Base-by-base conservation (phyloP, 2,113 vertebrate genomes). In the Sclerurus mexicanus region DNA sequence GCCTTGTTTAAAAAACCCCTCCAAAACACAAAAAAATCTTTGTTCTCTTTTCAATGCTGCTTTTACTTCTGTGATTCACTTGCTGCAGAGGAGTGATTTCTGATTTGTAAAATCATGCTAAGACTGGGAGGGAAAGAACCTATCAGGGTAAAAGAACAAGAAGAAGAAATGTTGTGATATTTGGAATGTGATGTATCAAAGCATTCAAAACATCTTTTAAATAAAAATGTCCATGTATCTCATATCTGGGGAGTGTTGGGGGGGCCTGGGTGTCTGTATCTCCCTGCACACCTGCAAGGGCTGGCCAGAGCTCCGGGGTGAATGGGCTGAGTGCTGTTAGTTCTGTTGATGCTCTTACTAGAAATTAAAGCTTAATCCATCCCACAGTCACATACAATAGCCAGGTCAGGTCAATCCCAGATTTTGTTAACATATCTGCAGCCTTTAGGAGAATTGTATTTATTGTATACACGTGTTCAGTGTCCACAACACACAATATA, bases 201-300 rank as follows among this genome's bases (percentile, higher is more conserved):
- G n/a, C 58, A 44, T 30, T 52, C 6, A 78, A 62, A 75, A 16
- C 1, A 0, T 4, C 10, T 49, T 60, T 35, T 18, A 30, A 25
- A 19, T 8, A 9, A 52, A 58, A 17, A 17, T 47, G 11, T 24
- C 19, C n/a, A 14, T 47, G 4, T 14, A 40, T 87, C 21, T 8
- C 20, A 47, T 25, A 6, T 81, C 66, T 52, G 50, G 28, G 13
- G 40, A 40, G 10, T 6, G 1, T 35, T 28, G 52, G 37, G 4
- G 19, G 1, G n/a, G 31, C 8, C 14, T 31, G 49, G 13, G 2
- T 50, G 7, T 37, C 18, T 9, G 0, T 9, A 1, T 82, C 31
- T 33, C 30, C 37, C 12, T 62, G 14, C 3, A 3, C 19, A 6
- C 10, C 56, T 64, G 24, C 30, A 9, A n/a, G 33, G 53, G 20